These are phyloP conservation scores for Mellilla xanthometata DNA, from an alignment of 2,888 invertebrate species.

Conservation along the genomic window DNA sequence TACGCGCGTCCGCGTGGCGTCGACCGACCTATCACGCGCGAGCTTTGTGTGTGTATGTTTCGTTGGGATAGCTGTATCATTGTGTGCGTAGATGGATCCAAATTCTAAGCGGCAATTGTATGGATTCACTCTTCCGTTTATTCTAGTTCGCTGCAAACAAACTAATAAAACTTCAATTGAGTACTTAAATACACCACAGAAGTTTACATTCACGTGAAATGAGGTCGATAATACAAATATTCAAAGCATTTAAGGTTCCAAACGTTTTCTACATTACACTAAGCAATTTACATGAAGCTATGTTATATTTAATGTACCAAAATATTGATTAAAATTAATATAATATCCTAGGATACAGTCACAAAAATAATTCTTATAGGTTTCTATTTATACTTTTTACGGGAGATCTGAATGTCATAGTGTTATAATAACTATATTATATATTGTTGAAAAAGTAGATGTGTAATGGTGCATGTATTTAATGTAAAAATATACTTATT, in stretches of 20 bases:
- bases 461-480: slow-evolving; percentile 10
- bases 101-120: no score
- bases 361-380: slow-evolving; percentile 37
- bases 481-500: neutral
- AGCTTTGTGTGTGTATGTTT: no score
- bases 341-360: slow-evolving; percentile 40
- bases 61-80: no score
- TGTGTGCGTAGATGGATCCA: no score
- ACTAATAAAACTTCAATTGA: slow-evolving; percentile 33
- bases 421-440: slow-evolving; percentile 13
- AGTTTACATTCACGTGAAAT: slow-evolving; percentile 47
- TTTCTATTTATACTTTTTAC: slow-evolving; percentile 33
- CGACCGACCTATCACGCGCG: no score
- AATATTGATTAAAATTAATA: slow-evolving; percentile 41
- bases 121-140: no score
- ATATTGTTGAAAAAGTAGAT: neutral
- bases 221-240: slow-evolving; percentile 29
- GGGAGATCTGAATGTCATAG: slow-evolving; percentile 37
- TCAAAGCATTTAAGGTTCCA: slow-evolving; percentile 25
- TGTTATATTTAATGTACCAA: slow-evolving; percentile 31
- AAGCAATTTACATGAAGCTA: slow-evolving; percentile 58
- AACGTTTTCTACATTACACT: slow-evolving; percentile 24
- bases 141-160: no score
- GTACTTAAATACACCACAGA: slow-evolving; percentile 34
- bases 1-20: no score